Conservation (phyloP, 2,797 vertebrate species). For the Triplophysa bombifrons region DNA sequence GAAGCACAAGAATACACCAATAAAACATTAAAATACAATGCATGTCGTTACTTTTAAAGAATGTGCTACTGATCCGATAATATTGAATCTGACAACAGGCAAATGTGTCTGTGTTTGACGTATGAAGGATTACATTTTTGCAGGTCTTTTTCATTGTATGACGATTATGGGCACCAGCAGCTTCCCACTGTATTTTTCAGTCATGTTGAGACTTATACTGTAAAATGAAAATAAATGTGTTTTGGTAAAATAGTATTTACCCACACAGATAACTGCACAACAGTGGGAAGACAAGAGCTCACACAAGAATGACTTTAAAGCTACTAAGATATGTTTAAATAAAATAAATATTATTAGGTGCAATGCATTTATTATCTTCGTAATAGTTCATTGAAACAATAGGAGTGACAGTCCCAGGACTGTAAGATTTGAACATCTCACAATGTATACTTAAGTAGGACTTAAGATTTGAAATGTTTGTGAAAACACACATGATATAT, state of each 20-base stretch:
- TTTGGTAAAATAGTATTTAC: neutral
- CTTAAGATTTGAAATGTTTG: neutral
- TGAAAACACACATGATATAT: neutral
- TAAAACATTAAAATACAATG: conserved; percentile 15
- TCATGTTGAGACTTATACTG: no score
- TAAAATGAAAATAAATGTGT: no score
- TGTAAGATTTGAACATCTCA: neutral
- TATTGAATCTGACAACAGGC: neutral
- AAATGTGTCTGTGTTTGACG: neutral
- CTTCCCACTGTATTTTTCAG: no score
- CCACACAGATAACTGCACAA: no score
- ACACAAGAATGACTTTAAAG: neutral
- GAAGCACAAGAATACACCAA: conserved; percentile 20
- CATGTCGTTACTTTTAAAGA: neutral
- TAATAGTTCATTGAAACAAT: conserved; percentile 16
- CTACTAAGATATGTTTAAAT: conserved; percentile 15
- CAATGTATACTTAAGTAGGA: neutral
- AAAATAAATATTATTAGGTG: conserved; percentile 25
- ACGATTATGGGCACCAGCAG: no score
- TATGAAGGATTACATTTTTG: neutral
- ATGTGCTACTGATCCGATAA: conserved; percentile 6
- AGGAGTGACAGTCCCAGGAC: neutral
- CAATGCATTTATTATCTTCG: conserved; percentile 10
- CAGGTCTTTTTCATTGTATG: neutral
- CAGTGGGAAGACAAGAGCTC: neutral